These are phyloP conservation scores for Calypte anna DNA, from an alignment of 2,113 vertebrate species.

Conservation along the genomic window DNA sequence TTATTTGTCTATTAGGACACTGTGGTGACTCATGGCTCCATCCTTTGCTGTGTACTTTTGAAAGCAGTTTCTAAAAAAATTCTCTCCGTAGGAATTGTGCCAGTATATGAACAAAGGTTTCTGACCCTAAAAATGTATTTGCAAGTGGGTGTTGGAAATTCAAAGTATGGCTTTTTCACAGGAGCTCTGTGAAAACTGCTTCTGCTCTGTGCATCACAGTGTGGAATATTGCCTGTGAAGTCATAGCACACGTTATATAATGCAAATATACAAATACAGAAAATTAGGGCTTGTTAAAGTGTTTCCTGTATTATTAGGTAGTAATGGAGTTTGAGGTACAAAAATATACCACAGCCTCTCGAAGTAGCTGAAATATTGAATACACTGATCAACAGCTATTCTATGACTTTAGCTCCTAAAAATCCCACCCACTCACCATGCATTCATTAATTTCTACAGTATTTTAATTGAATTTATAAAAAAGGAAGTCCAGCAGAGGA, in stretches of 20 bases:
- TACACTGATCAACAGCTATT: constrained; percentile 4
- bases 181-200: background rate
- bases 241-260: background rate
- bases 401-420: background rate
- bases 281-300: background rate
- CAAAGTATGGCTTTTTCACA: background rate
- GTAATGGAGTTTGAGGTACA: background rate
- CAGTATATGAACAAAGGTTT: background rate
- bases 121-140: constrained; percentile 40
- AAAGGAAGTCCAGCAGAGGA: constrained; percentile 26
- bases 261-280: background rate
- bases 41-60: background rate
- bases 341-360: background rate
- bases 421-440: background rate
- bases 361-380: background rate
- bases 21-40: constrained; percentile 13
- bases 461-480: constrained; percentile 51
- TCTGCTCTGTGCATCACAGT: background rate
- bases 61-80: constrained; percentile 16
- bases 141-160: constrained; percentile 25
- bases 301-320: background rate
- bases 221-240: background rate
- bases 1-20: background rate
- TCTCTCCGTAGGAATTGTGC: constrained; percentile 2
- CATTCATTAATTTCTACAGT: constrained; percentile 16